These are phyloP conservation scores for Meteorus colon DNA, from an alignment of 2,888 invertebrate species.

Conservation along the genomic window DNA sequence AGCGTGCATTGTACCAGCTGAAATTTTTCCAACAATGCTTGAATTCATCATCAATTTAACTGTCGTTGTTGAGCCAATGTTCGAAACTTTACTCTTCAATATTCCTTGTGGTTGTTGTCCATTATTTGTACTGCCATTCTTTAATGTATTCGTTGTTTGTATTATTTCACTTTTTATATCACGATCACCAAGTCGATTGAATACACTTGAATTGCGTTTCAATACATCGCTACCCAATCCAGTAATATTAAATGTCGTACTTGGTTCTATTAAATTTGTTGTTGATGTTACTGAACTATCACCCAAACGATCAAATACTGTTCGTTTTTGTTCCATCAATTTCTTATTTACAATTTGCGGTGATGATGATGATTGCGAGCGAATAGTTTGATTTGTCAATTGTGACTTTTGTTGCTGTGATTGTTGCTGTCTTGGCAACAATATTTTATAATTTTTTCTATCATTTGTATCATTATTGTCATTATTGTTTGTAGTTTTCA, in stretches of 20 bases:
- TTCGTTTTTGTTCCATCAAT: slow-evolving; percentile 67
- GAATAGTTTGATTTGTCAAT: background rate
- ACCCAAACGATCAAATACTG: slow-evolving; percentile 76
- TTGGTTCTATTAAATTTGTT: slow-evolving; percentile 62
- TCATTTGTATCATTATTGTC: slow-evolving; percentile 59
- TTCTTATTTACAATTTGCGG: slow-evolving; percentile 59
- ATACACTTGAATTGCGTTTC: slow-evolving; percentile 66
- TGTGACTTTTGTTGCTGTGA: slow-evolving; percentile 63
- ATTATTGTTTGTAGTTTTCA: slow-evolving; percentile 23
- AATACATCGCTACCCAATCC: slow-evolving; percentile 67
- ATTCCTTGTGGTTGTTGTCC: slow-evolving; percentile 58
- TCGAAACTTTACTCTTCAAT: slow-evolving; percentile 58
- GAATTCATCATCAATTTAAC: slow-evolving; percentile 31
- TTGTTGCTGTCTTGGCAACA: slow-evolving; percentile 73
- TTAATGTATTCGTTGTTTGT: slow-evolving; percentile 58
- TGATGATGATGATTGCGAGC: background rate
- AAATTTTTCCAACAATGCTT: slow-evolving; percentile 23
- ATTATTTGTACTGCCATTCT: slow-evolving; percentile 59
- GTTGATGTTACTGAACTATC: slow-evolving; percentile 74
- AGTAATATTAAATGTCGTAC: slow-evolving; percentile 68
- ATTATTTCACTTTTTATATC: slow-evolving; percentile 59
- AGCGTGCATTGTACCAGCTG: slow-evolving; percentile 68
- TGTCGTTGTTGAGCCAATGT: slow-evolving; percentile 42
- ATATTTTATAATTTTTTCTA: slow-evolving; percentile 73
- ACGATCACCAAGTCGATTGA: slow-evolving; percentile 70